Conservation (phyloP, 30 jellyfish, hydroid and myxozoan genomes). For the Sanderia malayensis region DNA sequence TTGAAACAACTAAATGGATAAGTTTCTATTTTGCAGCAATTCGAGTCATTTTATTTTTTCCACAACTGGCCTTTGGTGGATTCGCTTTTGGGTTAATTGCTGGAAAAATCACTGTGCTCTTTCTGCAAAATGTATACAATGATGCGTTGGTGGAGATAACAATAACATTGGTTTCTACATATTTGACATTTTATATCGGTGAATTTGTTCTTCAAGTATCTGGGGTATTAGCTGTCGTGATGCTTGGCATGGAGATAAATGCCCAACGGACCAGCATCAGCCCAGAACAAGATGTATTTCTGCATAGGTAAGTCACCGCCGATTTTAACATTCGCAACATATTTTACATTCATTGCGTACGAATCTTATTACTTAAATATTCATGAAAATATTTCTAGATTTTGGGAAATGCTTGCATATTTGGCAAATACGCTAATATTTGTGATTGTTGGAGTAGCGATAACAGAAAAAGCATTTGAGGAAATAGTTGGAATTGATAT, state of each 20-base stretch:
- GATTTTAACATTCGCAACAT: too few relatives aligned
- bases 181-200: slow-evolving; percentile 74
- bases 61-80: slow-evolving; percentile 95
- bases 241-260: slow-evolving; percentile 90
- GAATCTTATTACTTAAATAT: background rate
- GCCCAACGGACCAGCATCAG: slow-evolving; percentile 88
- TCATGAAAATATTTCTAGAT: slow-evolving; percentile 43
- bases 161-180: slow-evolving; percentile 78
- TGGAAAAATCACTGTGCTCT: slow-evolving; percentile 80
- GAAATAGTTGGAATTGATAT: slow-evolving; percentile 54
- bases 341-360: background rate
- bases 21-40: slow-evolving; percentile 57
- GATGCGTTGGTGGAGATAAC: slow-evolving; percentile 94
- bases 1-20: too few relatives aligned
- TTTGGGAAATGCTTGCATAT: slow-evolving; percentile 95
- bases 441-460: slow-evolving; percentile 90
- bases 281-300: slow-evolving; percentile 88
- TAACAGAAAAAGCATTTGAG: slow-evolving; percentile 87
- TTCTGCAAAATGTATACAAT: slow-evolving; percentile 91
- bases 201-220: slow-evolving; percentile 78
- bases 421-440: slow-evolving; percentile 89
- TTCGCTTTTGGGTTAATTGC: slow-evolving; percentile 90
- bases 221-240: slow-evolving; percentile 92
- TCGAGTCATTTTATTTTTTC: slow-evolving; percentile 67
- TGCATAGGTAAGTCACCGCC: slow-evolving; percentile 61